These are phyloP conservation scores for Conus ventricosus DNA, from an alignment of 1,140 invertebrate genomes.

Conservation along the genomic window DNA sequence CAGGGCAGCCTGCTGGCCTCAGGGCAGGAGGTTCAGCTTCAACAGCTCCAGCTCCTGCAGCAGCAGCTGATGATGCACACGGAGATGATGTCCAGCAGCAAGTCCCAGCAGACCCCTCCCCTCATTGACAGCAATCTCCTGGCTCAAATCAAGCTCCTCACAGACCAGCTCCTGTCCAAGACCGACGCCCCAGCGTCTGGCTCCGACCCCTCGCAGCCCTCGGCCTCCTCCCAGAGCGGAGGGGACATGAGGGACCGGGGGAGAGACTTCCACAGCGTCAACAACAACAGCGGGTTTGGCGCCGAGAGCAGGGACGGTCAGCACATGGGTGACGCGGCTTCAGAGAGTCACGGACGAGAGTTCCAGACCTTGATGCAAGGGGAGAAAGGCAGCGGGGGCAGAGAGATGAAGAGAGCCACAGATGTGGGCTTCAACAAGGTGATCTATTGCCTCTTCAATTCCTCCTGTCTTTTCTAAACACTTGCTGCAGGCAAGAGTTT, in stretches of 20 bases:
- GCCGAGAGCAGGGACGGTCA: not conserved
- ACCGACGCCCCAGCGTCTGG: constrained; percentile 33
- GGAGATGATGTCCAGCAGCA: constrained; percentile 62
- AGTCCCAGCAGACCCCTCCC: constrained; percentile 53
- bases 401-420: not conserved
- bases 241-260: not conserved
- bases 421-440: not conserved
- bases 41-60: constrained; percentile 72
- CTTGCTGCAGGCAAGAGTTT: no score
- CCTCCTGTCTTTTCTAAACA: no score
- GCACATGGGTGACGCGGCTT: not conserved
- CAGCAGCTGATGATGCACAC: constrained; percentile 72
- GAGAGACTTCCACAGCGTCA: not conserved
- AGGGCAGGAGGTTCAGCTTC: constrained; percentile 71
- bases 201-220: not conserved
- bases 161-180: constrained; percentile 71
- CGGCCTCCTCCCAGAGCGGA: not conserved
- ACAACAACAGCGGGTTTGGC: not conserved
- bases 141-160: constrained; percentile 73
- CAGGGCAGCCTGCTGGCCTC: constrained; percentile 57
- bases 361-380: not conserved
- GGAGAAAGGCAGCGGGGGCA: not conserved
- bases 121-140: constrained; percentile 72
- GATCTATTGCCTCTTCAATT: no score
- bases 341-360: not conserved